These are phyloP conservation scores for Acanthis flammea DNA, from an alignment of 2,797 vertebrate species.

Conservation along the genomic window DNA sequence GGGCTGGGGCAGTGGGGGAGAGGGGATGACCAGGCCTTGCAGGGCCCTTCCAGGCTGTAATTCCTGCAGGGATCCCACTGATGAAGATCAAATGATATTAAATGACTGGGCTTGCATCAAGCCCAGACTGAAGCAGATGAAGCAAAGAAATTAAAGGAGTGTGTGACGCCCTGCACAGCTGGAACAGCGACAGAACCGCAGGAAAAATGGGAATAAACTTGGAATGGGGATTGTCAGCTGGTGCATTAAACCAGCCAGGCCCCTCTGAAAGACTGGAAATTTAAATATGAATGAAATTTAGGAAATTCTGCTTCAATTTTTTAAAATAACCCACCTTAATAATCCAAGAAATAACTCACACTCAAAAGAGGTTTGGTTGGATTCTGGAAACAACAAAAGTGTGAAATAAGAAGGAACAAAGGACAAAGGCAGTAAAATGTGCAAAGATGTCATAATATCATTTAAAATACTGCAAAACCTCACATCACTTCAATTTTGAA, in stretches of 20 bases:
- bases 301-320: background rate
- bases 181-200: background rate
- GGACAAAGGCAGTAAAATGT: background rate
- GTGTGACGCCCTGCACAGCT: background rate
- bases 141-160: background rate
- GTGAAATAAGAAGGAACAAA: background rate
- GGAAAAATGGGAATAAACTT: background rate
- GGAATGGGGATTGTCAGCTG: background rate
- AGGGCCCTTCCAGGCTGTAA: background rate
- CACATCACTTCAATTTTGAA: background rate
- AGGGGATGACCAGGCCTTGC: background rate
- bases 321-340: background rate
- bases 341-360: background rate
- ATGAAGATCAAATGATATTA: background rate
- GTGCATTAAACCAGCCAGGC: background rate
- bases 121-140: background rate
- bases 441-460: background rate
- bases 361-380: background rate
- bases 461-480: background rate
- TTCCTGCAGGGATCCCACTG: background rate
- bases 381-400: background rate
- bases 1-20: background rate
- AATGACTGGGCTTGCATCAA: background rate
- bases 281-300: slow-evolving; percentile 7
- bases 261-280: background rate